These are phyloP conservation scores for Notospermus geniculatus DNA, from an alignment of 1,140 invertebrate genomes.

Conservation along the genomic window DNA sequence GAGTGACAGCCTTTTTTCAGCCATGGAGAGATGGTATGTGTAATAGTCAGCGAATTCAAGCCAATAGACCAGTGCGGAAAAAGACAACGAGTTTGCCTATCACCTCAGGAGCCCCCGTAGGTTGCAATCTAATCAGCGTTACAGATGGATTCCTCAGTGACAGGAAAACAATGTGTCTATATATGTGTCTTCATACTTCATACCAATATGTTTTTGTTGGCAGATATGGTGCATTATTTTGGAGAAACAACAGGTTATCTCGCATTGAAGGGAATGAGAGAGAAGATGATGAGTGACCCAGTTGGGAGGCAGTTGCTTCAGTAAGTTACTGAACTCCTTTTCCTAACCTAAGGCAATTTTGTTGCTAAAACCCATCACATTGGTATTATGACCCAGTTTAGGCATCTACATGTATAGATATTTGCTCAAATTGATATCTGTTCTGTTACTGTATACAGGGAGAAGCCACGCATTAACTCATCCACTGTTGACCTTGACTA, in stretches of 20 bases:
- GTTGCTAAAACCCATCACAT: too few species aligned
- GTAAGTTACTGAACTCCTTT: conserved; percentile 33
- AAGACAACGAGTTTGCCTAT: background rate
- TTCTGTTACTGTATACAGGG: conserved; percentile 44
- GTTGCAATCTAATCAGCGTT: background rate
- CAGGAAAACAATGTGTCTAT: background rate
- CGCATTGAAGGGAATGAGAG: conserved; percentile 68
- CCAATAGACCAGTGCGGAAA: conserved; percentile 13
- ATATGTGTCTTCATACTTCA: background rate
- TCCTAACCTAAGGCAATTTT: too few species aligned
- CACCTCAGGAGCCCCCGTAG: conserved; percentile 1
- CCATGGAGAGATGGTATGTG: conserved; percentile 62
- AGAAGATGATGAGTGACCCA: conserved; percentile 65
- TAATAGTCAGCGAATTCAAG: background rate
- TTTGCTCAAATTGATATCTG: background rate
- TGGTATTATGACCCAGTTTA: too few species aligned
- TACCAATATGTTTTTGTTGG: conserved; percentile 26
- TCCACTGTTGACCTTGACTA: conserved; percentile 74
- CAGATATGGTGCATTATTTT: conserved; percentile 90
- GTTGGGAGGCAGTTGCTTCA: conserved; percentile 73
- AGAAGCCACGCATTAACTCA: conserved; percentile 85
- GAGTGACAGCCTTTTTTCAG: conserved; percentile 69
- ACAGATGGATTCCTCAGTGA: background rate
- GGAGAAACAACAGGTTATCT: conserved; percentile 81
- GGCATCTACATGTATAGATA: too few species aligned